Conservation (phyloP, 1,140 invertebrate genomes). For the Drosophila ohnishii region DNA sequence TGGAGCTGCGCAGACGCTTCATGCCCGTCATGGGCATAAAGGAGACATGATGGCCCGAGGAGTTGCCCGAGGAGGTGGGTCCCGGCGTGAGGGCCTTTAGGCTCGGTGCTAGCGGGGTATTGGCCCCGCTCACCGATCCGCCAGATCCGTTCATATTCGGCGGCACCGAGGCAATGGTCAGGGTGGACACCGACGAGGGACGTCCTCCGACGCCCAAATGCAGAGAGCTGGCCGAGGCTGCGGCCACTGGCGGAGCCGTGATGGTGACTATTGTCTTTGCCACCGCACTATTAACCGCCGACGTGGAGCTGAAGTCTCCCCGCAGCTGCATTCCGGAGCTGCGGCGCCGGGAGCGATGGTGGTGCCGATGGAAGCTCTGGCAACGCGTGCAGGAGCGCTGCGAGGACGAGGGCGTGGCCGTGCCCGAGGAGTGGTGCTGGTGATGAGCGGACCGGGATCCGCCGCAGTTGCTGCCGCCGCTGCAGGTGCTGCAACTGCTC, state of each 20-base stretch:
- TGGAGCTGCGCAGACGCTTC: constrained; percentile 59
- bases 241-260: constrained; percentile 67
- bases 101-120: constrained; percentile 56
- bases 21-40: constrained; percentile 69
- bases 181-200: constrained; percentile 63
- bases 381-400: constrained; percentile 76
- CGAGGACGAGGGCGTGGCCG: constrained; percentile 62
- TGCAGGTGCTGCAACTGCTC: constrained; percentile 83
- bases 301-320: constrained; percentile 68
- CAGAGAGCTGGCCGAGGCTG: constrained; percentile 61
- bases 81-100: constrained; percentile 63
- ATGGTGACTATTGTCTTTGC: constrained; percentile 73
- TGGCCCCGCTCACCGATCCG: constrained; percentile 64
- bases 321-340: constrained; percentile 70
- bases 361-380: constrained; percentile 81
- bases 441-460: constrained; percentile 64
- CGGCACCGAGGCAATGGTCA: constrained; percentile 70
- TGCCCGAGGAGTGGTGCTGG: constrained; percentile 64
- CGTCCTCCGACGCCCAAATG: constrained; percentile 56
- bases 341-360: constrained; percentile 75
- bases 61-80: constrained; percentile 22
- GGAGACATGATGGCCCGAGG: constrained; percentile 68
- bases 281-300: constrained; percentile 66
- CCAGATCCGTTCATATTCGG: constrained; percentile 32
- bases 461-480: constrained; percentile 81